Percentiles rank a stretch among this genome's conserved stretches.
Evolutionary conservation across 2,113 vertebrate genomes (phyloP).

Genomic region (Corapipo altera): DNA sequence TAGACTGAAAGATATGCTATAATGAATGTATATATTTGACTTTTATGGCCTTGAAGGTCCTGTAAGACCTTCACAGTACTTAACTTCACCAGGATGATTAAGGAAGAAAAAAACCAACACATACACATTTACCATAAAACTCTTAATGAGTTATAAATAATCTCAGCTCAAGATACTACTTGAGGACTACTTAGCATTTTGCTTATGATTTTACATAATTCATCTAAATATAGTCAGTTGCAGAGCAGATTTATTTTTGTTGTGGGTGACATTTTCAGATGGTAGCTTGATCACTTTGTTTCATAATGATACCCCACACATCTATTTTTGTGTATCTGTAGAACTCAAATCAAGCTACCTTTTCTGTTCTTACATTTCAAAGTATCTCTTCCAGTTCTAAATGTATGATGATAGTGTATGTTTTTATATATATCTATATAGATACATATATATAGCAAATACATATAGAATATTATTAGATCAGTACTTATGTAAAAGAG

Average conservation of each 20-base stretch:
- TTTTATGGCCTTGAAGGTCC: constrained; percentile 1
- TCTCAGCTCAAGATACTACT: constrained; percentile 29
- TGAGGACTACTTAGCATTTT: constrained; percentile 57
- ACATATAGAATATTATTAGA: background rate
- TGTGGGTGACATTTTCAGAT: constrained; percentile 60
- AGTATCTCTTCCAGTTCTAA: background rate
- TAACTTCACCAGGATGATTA: background rate
- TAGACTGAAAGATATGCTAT: background rate
- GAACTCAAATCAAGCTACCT: background rate
- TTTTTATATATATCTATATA: background rate
- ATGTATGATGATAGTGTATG: background rate
- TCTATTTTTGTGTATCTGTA: constrained; percentile 41
- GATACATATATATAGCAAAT: background rate
- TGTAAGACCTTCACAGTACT: background rate
- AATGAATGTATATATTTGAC: background rate
- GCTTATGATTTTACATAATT: constrained; percentile 61
- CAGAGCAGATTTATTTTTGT: constrained; percentile 61
- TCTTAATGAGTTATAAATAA: constrained; percentile 67
- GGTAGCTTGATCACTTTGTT: constrained; percentile 59
- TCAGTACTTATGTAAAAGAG: background rate
- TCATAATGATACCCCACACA: background rate
- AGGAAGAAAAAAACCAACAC: background rate
- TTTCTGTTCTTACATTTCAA: background rate
- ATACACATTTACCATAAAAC: constrained; percentile 14
- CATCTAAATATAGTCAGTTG: constrained; percentile 66